Base-by-base conservation (phyloP, 1,140 invertebrate species). In the Drosophila saltans region DNA sequence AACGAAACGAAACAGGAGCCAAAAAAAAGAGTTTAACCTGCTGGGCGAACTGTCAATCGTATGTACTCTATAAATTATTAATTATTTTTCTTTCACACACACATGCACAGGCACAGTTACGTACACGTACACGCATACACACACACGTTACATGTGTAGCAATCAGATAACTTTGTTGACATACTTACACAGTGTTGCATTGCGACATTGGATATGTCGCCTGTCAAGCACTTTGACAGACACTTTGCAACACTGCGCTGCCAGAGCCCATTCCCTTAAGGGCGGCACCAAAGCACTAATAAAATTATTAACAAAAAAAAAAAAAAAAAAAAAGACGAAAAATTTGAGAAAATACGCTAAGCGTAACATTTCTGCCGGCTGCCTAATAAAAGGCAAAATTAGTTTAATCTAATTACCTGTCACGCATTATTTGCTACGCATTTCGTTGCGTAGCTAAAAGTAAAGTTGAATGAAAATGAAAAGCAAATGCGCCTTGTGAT, bases 341-440 rank as follows among this genome's bases (percentile, higher is more conserved):
- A 30, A 40, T 21, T 26, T 21, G 8, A 40, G 58, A 9, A 70
- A 68, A 79, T 88, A 65, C 63, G 69, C 55, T 52, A 59, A 66
- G 57, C 67, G 68, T 71, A 69, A 43, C 33, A 60, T 61, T 62
- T 61, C 60, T 41, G 45, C 52, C 77, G 70, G 80, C 83, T 84
- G 78, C 59, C 72, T 91, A 91, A 91, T 80, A 91, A 91, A 73
- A 60, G 30, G 74, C 76, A 73, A 84, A 90, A 91, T 91, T 90
- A 90, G 78, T 83, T 82, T 85, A 91, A 91, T 91, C 89, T 91
- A 91, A 91, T 91, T 91, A 91, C 70, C 89, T 91, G 89, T 79
- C 89, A 91, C 81, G 78, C 81, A 82, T 82, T 78, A 91, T 85
- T 84, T 74, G 48, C 48, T 11, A 39, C 56, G 65, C 16, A 66